Evolutionary conservation across 2,888 invertebrate species (phyloP), one percentile per base, ranked within the genome.

Genomic region (Chymomyza caudatula): DNA sequence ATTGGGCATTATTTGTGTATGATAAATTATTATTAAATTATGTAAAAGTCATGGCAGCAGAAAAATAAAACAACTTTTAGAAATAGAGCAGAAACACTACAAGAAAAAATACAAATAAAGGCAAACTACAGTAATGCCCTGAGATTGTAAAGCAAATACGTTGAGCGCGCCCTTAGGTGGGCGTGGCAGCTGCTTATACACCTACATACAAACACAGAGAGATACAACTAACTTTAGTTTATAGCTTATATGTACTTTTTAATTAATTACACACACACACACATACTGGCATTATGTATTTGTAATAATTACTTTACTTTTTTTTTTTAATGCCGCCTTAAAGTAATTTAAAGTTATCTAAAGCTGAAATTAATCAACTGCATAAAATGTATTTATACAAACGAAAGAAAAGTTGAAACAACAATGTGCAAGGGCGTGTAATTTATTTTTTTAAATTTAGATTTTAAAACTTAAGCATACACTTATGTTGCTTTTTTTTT

Each of bases 241-340:
- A 52, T 72, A 83, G 83, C 66, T 72, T 80, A 65, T 78, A 76
- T 73, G 76, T 79, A 77, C 53, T 75, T 79, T 78, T 84, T 70
- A 79, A 84, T 81, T 84, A 80, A 51, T 20, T 80, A 77, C 69
- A 67, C 76, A 65, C 65, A 65, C 68, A 60, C 68, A 63, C 60
- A 37, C 65, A 55, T 63, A 70, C 70, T 67, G 74, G 73, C 73
- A 66, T 73, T 70, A 73, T 71, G 74, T 74, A 71, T 47, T 47
- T 47, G 65, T 74, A 74, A 65, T 71, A 69, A 64, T 67, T 67
- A 67, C 55, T 43, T 61, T 29, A 59, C 57, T 51, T 65, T 63
- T 63, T 64, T 67, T 66, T 63, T 58, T 59, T 19, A 47, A 15
- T 47, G 71, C 5, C 58, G 58, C 60, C 44, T 49, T 49, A 42